Evolutionary conservation across 2,888 invertebrate genomes (phyloP).

Genomic region (Melieria picta): DNA sequence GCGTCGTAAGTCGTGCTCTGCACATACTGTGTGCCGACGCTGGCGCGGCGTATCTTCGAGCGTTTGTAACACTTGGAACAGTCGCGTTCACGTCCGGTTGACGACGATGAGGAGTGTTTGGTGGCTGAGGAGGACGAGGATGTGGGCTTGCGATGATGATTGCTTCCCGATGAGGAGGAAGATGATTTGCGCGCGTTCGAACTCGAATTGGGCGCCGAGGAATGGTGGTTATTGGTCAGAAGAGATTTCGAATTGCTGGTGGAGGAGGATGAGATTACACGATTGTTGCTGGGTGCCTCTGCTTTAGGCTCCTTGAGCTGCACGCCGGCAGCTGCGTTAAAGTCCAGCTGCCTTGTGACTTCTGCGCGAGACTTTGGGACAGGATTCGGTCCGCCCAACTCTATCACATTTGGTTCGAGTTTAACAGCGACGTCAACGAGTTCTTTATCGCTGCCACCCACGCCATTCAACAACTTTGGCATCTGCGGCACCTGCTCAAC

Average conservation of each 20-base stretch:
- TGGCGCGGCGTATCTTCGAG: conserved; percentile 76
- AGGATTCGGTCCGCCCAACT: too few species aligned
- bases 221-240: not conserved
- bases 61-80: conserved; percentile 77
- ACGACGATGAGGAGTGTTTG: conserved; percentile 48
- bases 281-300: conserved; percentile 29
- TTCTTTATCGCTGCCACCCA: conserved; percentile 46
- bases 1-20: conserved; percentile 50
- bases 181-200: conserved; percentile 38
- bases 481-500: not conserved
- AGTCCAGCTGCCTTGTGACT: conserved; percentile 61
- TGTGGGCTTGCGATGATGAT: conserved; percentile 43
- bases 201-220: conserved; percentile 23
- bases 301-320: conserved; percentile 21
- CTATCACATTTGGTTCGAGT: conserved; percentile 10
- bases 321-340: conserved; percentile 40
- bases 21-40: conserved; percentile 77
- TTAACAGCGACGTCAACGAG: conserved; percentile 45
- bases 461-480: conserved; percentile 15
- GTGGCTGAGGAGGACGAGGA: conserved; percentile 48
- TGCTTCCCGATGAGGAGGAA: conserved; percentile 40
- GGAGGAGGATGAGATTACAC: not conserved
- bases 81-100: conserved; percentile 54
- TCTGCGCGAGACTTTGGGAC: conserved; percentile 54
- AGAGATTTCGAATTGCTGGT: conserved; percentile 11